Evolutionary conservation across 2,888 invertebrate genomes (phyloP).

Genomic region (Scelioninae gen. 1): DNA sequence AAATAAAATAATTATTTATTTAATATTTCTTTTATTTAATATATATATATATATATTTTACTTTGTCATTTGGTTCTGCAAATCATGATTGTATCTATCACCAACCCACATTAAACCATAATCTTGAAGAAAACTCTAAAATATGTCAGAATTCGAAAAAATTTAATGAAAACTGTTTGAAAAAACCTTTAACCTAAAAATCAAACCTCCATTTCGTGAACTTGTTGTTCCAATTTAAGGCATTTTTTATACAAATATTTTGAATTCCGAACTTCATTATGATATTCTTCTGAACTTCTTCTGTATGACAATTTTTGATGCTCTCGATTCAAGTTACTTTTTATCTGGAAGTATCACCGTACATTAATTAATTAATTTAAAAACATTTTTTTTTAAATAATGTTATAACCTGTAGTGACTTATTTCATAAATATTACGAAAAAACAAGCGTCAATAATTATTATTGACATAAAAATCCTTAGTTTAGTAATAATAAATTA

Average conservation of each 20-base stretch:
- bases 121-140: conserved; percentile 84
- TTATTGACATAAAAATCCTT: too few relatives aligned
- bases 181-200: conserved; percentile 28
- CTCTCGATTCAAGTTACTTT: conserved; percentile 73
- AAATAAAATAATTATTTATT: too few relatives aligned
- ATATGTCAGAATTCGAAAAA: conserved; percentile 11
- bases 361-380: conserved; percentile 1
- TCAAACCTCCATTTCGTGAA: conserved; percentile 80
- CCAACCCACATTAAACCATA: conserved; percentile 86
- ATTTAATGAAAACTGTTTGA: conserved; percentile 16
- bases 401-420: neutral
- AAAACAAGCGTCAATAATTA: too few relatives aligned
- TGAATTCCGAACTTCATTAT: conserved; percentile 74
- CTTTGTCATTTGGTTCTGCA: conserved; percentile 60
- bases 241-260: conserved; percentile 78
- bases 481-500: too few relatives aligned
- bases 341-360: conserved; percentile 70
- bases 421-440: neutral
- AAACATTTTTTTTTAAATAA: too few relatives aligned
- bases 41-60: conserved; percentile 28
- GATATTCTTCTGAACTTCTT: conserved; percentile 73
- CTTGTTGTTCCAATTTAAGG: conserved; percentile 76
- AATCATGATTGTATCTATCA: conserved; percentile 69
- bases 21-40: too few relatives aligned
- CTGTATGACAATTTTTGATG: conserved; percentile 74